These are phyloP conservation scores for Diaprepes abbreviatus DNA, from an alignment of 2,888 invertebrate species.

Conservation along the genomic window DNA sequence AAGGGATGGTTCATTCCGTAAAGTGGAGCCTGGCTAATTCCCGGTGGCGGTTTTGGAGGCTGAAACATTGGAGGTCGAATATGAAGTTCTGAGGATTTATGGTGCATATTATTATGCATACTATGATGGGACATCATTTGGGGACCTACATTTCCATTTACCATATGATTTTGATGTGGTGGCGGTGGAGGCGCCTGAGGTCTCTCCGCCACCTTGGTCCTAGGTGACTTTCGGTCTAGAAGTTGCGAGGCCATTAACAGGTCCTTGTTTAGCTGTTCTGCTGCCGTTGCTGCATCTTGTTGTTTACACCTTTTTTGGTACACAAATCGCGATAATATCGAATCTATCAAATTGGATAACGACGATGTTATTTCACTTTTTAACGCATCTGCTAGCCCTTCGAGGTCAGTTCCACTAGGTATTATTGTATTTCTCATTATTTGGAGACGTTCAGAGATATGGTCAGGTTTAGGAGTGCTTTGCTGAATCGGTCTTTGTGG, in stretches of 20 bases:
- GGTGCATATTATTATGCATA: slow-evolving; percentile 61
- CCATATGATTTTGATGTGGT: slow-evolving; percentile 67
- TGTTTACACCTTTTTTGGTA: slow-evolving; percentile 86
- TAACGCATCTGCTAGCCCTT: slow-evolving; percentile 90
- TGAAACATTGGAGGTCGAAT: slow-evolving; percentile 85
- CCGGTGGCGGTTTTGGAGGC: slow-evolving; percentile 85
- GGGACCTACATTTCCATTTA: slow-evolving; percentile 68
- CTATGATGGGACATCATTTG: slow-evolving; percentile 70
- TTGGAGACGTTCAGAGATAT: slow-evolving; percentile 83
- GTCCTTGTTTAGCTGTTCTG: slow-evolving; percentile 89
- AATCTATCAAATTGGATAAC: slow-evolving; percentile 87
- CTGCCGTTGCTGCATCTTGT: slow-evolving; percentile 83
- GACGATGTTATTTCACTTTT: slow-evolving; percentile 92
- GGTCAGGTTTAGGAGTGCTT: slow-evolving; percentile 71
- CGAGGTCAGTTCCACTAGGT: slow-evolving; percentile 84
- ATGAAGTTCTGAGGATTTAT: slow-evolving; percentile 71
- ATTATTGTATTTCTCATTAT: slow-evolving; percentile 78
- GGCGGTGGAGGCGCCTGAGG: slow-evolving; percentile 68
- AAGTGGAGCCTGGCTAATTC: slow-evolving; percentile 72
- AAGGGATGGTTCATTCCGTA: slow-evolving; percentile 73
- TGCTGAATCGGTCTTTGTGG: slow-evolving; percentile 67
- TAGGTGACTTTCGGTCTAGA: slow-evolving; percentile 87
- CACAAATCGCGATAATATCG: slow-evolving; percentile 87
- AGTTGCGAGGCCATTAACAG: slow-evolving; percentile 85
- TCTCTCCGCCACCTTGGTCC: slow-evolving; percentile 80